Evolutionary conservation across 2,113 vertebrate species (phyloP).

Genomic region (Sterrhoptilus dennistouni): DNA sequence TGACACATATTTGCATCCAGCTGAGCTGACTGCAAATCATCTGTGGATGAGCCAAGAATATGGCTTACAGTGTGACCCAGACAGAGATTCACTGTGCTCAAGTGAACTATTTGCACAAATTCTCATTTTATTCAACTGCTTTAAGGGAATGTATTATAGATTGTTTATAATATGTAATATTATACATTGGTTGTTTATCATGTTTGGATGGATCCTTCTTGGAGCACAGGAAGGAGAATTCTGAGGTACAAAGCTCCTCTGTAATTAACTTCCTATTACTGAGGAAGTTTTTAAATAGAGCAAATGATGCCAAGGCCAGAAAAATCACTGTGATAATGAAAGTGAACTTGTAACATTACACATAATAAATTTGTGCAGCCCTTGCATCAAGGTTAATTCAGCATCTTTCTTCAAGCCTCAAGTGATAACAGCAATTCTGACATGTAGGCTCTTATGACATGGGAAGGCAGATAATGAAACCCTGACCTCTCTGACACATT

Average conservation of each 20-base stretch:
- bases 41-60: background rate
- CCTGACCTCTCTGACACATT: rapidly evolving
- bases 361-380: background rate
- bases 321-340: background rate
- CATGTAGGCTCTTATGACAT: background rate
- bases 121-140: background rate
- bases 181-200: background rate
- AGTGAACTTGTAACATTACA: background rate
- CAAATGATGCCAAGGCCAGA: background rate
- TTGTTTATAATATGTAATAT: too few relatives aligned
- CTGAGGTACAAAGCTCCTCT: background rate
- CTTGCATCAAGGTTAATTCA: background rate
- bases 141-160: background rate
- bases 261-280: background rate
- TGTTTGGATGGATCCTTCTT: background rate
- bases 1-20: background rate
- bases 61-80: background rate
- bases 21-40: background rate
- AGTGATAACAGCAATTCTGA: background rate
- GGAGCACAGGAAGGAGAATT: background rate
- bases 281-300: background rate
- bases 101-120: background rate
- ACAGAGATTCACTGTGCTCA: background rate
- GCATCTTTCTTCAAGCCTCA: background rate
- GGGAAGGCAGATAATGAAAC: background rate